These are phyloP conservation scores for Drosophila robusta DNA, from an alignment of 2,888 invertebrate species.

Conservation along the genomic window DNA sequence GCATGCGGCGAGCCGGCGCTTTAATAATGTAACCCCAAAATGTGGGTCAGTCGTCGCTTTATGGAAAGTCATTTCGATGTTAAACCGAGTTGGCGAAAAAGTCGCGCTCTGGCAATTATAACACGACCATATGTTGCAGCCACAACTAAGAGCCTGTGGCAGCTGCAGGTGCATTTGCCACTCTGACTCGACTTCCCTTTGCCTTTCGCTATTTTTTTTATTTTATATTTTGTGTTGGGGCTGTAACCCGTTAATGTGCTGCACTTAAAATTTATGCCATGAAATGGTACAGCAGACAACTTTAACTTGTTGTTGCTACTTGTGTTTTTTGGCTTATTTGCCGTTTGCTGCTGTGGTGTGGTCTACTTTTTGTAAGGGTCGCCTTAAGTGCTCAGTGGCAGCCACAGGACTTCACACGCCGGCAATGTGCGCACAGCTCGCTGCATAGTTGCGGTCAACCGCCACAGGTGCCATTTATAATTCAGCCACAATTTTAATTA, in stretches of 20 bases:
- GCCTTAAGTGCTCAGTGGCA: constrained; percentile 61
- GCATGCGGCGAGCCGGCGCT: constrained; percentile 48
- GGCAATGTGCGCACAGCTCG: constrained; percentile 51
- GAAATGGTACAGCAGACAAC: constrained; percentile 69
- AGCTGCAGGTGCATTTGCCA: constrained; percentile 62
- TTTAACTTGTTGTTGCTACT: constrained; percentile 53
- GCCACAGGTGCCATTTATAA: constrained; percentile 78
- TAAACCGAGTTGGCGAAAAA: constrained; percentile 42
- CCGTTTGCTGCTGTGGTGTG: constrained; percentile 11
- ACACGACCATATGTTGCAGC: constrained; percentile 69
- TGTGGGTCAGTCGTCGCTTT: constrained; percentile 66
- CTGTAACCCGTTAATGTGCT: constrained; percentile 71
- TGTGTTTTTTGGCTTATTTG: constrained; percentile 21
- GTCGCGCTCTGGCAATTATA: constrained; percentile 70
- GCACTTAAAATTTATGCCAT: constrained; percentile 76
- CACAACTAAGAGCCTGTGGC: constrained; percentile 68
- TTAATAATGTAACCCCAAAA: constrained; percentile 68
- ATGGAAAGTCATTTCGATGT: constrained; percentile 71
- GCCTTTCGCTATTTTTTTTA: neutral
- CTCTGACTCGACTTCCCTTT: constrained; percentile 17
- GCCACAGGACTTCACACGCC: constrained; percentile 61
- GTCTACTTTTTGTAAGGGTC: constrained; percentile 31
- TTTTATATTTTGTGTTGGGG: constrained; percentile 31
- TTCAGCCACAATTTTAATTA: constrained; percentile 75
- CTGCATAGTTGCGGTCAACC: constrained; percentile 64